Evolutionary conservation across 64 coral and sea anemone species (phyloP), one percentile per base, ranked within the genome.

Genomic region (Anthopleura sola): DNA sequence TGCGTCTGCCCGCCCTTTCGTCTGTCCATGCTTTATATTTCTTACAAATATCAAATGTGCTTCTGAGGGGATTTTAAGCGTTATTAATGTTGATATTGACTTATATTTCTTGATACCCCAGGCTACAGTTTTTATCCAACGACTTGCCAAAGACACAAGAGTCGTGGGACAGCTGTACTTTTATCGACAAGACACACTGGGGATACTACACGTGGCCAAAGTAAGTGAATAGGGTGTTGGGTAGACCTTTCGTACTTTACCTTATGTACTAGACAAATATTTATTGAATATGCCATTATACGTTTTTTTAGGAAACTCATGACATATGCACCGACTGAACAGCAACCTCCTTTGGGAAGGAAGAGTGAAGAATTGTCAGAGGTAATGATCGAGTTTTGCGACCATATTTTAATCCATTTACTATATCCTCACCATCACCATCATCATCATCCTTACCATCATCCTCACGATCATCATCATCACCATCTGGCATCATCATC

Each of bases 121-220:
- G 97, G 97, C 39, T 99, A 37, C 97, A 99, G 50, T 99, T 94
- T 78, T 77, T 84, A 23, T 84, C 87, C 23, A 80, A 49, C 23
- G 75, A 83, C 76, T 47, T 99, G 50, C 97, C 97, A 0, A 99
- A 58, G 36, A 92, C 87, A 13, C 75, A 91, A 47, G 86, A 92
- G 20, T 86, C 89, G 1, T 99, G 97, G 97, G 62, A 88, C 6
- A 71, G 62, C 24, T 94, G 90, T 60, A 91, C 60, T 12, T 99
- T 99, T 39, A 89, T 99, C n/a, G 97, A 99, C 46, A 99, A 99
- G 80, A 92, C 97, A 36, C 97, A 99, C 51, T 99, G 97, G 92
- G 97, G 97, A 84, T 99, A 92, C 69, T 99, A 99, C 77, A 88
- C 97, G 0, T 99, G 97, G 97, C 97, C 97, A 86, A 94, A 94